Percentiles rank a stretch among this genome's conserved stretches.
Evolutionary conservation across 2,888 invertebrate genomes (phyloP).

Genomic region (Parnassius apollo): DNA sequence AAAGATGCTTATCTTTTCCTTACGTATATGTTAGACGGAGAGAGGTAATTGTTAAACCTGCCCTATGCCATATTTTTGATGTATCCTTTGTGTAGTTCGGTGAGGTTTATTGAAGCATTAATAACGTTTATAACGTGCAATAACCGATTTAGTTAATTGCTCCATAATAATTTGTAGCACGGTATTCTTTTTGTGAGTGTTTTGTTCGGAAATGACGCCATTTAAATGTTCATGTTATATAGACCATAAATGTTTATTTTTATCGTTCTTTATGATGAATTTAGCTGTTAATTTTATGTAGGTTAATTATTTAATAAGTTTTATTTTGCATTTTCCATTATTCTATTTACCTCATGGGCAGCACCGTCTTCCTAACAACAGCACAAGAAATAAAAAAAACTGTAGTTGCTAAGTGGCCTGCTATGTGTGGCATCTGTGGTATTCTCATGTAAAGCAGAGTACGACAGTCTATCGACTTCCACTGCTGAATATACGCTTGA

Average conservation of each 20-base stretch:
- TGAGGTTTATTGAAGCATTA: slow-evolving; percentile 5
- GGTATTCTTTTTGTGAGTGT: neutral
- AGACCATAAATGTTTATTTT: neutral
- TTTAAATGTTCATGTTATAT: neutral
- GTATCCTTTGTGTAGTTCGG: slow-evolving; percentile 11
- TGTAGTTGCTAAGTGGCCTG: too few relatives aligned
- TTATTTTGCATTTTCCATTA: too few relatives aligned
- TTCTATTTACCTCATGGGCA: too few relatives aligned
- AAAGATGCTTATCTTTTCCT: slow-evolving; percentile 19
- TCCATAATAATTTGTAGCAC: neutral
- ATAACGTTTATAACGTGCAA: slow-evolving; percentile 5
- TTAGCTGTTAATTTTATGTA: neutral
- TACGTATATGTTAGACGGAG: slow-evolving; percentile 15
- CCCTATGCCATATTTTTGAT: slow-evolving; percentile 15
- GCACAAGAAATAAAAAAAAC: too few relatives aligned
- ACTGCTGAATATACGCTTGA: too few relatives aligned
- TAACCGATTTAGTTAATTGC: slow-evolving; percentile 18
- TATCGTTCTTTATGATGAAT: neutral
- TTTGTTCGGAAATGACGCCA: neutral
- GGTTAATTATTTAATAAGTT: too few relatives aligned
- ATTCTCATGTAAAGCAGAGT: too few relatives aligned
- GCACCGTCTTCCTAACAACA: too few relatives aligned
- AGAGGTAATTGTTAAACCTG: slow-evolving; percentile 9
- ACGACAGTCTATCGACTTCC: too few relatives aligned
- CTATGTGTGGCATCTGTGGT: too few relatives aligned